Conservation (phyloP, 2,113 vertebrate species). For the Boleophthalmus pectinirostris region DNA sequence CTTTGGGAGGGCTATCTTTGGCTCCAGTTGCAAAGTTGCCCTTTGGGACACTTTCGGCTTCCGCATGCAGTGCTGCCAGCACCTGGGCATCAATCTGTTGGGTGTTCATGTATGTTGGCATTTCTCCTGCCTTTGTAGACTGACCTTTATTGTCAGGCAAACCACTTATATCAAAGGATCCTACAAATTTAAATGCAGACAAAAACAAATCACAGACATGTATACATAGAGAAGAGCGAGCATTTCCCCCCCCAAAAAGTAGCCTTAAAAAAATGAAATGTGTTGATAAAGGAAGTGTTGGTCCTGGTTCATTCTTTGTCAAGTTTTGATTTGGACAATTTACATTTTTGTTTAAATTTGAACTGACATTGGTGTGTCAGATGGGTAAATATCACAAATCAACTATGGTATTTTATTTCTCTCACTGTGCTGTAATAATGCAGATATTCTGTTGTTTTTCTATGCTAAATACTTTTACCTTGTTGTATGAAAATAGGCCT, state of each 20-base stretch:
- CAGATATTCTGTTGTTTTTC: not conserved
- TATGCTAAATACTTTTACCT: conserved; percentile 68
- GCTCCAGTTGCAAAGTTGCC: conserved; percentile 63
- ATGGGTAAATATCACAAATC: no score
- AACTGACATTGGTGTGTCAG: no score
- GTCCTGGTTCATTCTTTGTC: no score
- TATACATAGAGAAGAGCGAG: not conserved
- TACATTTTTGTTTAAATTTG: no score
- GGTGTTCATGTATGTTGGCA: conserved; percentile 90
- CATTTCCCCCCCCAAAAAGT: no score
- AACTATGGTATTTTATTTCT: not conserved
- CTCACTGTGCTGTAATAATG: not conserved
- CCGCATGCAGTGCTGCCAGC: conserved; percentile 76
- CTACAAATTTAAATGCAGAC: conserved; percentile 58
- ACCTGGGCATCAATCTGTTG: conserved; percentile 84
- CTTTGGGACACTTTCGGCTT: conserved; percentile 72
- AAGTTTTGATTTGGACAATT: no score
- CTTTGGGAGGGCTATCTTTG: conserved; percentile 85
- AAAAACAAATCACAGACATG: not conserved
- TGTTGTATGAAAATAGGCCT: conserved; percentile 79
- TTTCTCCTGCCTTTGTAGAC: conserved; percentile 65
- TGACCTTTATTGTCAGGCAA: conserved; percentile 79
- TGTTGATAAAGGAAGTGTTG: not conserved
- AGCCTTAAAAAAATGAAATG: not conserved
- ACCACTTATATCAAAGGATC: conserved; percentile 83